These are phyloP conservation scores for Bradypodion ventrale DNA, from an alignment of 2,797 vertebrate species.

Conservation along the genomic window DNA sequence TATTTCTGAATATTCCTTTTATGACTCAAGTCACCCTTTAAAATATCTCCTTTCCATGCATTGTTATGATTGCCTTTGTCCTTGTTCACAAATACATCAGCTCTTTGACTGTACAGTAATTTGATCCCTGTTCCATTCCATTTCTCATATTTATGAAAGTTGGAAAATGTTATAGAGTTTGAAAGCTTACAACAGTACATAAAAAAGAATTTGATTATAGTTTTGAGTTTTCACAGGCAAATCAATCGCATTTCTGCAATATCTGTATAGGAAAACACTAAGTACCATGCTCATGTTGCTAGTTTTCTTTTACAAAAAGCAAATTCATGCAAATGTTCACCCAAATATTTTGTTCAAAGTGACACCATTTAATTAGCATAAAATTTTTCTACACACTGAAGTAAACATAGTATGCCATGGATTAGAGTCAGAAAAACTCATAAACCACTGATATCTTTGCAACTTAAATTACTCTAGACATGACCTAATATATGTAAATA, in stretches of 20 bases:
- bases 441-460: neutral
- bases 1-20: neutral
- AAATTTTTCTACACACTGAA: constrained; percentile 17
- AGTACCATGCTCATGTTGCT: neutral
- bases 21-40: neutral
- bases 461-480: neutral
- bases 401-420: neutral
- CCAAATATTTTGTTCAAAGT: constrained; percentile 28
- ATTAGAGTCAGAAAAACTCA: too few species aligned
- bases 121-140: neutral
- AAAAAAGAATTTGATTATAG: neutral
- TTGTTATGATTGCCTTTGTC: neutral
- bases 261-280: neutral
- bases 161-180: neutral
- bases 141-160: neutral
- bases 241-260: neutral
- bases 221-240: neutral
- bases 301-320: neutral
- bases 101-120: neutral
- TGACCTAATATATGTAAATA: neutral
- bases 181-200: neutral
- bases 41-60: neutral
- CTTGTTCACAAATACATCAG: too few species aligned
- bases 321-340: neutral
- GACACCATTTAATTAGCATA: constrained; percentile 15